Conservation (phyloP, 2,888 invertebrate genomes). For the Leptopilina syphax region DNA sequence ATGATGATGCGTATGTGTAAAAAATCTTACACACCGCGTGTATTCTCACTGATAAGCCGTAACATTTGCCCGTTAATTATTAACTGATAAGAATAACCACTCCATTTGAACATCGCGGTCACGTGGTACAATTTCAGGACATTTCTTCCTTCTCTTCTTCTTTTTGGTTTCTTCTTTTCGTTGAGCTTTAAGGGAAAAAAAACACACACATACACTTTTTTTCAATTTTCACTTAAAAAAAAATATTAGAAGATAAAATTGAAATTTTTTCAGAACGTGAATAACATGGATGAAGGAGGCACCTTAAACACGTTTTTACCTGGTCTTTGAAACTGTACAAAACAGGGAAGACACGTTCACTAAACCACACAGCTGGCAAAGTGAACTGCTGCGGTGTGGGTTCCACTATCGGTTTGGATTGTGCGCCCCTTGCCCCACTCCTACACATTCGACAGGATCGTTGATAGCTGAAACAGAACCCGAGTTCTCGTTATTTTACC, state of each 20-base stretch:
- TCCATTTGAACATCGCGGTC: conserved; percentile 34
- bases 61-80: conserved; percentile 20
- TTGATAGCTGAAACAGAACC: neutral
- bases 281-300: neutral
- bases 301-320: conserved; percentile 31
- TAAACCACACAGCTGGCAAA: conserved; percentile 46
- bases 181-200: neutral
- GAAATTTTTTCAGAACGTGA: no score
- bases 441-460: conserved; percentile 27
- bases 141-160: conserved; percentile 9
- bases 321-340: neutral
- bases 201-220: neutral
- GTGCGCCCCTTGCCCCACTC: conserved; percentile 44
- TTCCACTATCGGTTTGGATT: conserved; percentile 48
- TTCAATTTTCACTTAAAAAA: neutral
- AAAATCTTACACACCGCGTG: conserved; percentile 11
- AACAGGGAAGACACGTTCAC: conserved; percentile 17
- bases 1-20: conserved; percentile 9
- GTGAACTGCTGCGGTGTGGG: conserved; percentile 18
- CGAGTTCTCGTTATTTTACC: neutral
- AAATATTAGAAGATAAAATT: no score
- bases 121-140: conserved; percentile 7
- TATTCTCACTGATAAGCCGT: neutral
- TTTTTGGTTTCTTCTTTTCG: no score
- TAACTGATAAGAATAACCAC: conserved; percentile 29